phyloP scores from a whole-genome alignment of 2,797 vertebrate species.

The Chloroceryle inda region DNA sequence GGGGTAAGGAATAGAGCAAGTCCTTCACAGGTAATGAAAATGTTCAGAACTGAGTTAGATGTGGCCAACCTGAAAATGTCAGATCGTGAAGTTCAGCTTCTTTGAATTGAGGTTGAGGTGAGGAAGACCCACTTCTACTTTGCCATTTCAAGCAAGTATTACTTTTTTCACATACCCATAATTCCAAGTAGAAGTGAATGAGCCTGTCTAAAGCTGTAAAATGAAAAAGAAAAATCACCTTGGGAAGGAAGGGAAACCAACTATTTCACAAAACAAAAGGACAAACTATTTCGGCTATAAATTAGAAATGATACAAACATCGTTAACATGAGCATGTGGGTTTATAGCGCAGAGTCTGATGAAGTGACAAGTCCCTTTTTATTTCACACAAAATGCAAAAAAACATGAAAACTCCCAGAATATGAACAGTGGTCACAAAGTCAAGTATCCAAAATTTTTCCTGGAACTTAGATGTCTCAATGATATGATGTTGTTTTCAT shows the following conservation, averaged over 20 bases:
- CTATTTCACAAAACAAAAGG: not conserved
- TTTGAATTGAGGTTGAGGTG: constrained; percentile 21
- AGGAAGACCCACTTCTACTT: not conserved
- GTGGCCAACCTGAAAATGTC: constrained; percentile 34
- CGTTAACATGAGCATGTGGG: not conserved
- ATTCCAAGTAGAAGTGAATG: constrained; percentile 35
- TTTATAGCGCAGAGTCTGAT: not conserved
- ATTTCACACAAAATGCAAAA: not conserved
- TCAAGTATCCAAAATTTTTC: not conserved
- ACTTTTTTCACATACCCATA: not conserved
- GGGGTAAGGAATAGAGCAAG: not conserved
- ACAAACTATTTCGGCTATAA: not conserved
- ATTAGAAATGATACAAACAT: not conserved
- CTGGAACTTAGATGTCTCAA: not conserved
- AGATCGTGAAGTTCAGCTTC: constrained; percentile 19
- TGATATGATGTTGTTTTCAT: not conserved
- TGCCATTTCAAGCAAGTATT: constrained; percentile 40
- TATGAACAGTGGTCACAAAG: not conserved
- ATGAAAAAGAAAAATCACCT: constrained; percentile 29
- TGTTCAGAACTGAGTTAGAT: not conserved
- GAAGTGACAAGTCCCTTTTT: not conserved
- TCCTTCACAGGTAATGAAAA: not conserved
- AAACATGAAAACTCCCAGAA: not conserved
- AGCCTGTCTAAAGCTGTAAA: constrained; percentile 28
- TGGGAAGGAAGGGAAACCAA: not conserved